Evolutionary conservation across 2,888 invertebrate species (phyloP).

Genomic region (Patella pellucida): DNA sequence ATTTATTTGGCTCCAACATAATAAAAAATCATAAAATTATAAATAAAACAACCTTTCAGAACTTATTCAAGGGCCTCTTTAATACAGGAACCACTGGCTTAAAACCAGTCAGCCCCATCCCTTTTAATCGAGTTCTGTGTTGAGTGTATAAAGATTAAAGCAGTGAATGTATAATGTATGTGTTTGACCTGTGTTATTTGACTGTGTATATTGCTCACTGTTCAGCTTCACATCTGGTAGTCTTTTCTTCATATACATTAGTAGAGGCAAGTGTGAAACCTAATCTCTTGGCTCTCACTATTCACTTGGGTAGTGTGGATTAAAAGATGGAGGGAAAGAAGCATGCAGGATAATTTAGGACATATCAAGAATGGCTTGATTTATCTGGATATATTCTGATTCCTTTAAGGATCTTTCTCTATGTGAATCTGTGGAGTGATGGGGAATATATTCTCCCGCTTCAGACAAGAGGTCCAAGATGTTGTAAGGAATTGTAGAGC

Average conservation of each 20-base stretch:
- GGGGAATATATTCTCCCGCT: conserved; percentile 23
- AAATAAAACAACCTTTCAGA: no score
- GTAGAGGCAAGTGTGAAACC: conserved; percentile 10
- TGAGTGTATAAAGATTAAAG: neutral
- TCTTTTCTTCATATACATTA: conserved; percentile 10
- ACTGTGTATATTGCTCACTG: neutral
- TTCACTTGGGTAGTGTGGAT: neutral
- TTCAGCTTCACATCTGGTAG: neutral
- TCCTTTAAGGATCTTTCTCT: neutral
- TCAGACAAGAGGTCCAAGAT: conserved; percentile 13
- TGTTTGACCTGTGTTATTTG: conserved; percentile 7
- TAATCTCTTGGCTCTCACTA: neutral
- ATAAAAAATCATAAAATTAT: no score
- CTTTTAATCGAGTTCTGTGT: no score
- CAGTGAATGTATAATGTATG: neutral
- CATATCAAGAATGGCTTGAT: neutral
- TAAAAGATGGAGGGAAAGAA: conserved; percentile 6
- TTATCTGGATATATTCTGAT: neutral
- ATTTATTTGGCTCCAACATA: no score
- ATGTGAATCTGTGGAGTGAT: neutral
- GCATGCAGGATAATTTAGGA: no score
- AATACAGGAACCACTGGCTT: no score
- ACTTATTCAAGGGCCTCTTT: no score
- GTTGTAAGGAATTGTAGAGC: conserved; percentile 17
- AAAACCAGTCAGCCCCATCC: no score